Conservation (phyloP, 2,888 invertebrate species). For the Watsonalla cultraria region DNA sequence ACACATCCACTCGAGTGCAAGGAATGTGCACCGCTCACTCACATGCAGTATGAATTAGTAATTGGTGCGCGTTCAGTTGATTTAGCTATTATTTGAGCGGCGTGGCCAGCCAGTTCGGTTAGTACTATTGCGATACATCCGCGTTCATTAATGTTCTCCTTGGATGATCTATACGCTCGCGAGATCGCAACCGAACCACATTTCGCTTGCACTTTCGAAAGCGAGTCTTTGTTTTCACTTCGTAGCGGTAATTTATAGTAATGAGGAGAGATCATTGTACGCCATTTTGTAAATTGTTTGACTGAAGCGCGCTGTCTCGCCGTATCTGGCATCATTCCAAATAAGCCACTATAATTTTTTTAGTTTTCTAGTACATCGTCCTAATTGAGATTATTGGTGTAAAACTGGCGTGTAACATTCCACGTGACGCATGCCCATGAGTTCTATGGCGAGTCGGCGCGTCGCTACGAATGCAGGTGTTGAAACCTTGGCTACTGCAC, state of each 20-base stretch:
- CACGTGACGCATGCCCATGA: conserved; percentile 10
- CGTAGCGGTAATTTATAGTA: conserved; percentile 60
- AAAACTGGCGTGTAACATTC: conserved; percentile 36
- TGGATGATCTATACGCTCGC: conserved; percentile 48
- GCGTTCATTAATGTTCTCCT: conserved; percentile 47
- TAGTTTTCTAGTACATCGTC: conserved; percentile 9
- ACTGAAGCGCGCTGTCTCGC: conserved; percentile 36
- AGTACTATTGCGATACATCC: conserved; percentile 46
- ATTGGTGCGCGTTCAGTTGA: background rate
- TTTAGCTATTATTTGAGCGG: conserved; percentile 1
- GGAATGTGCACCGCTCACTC: background rate
- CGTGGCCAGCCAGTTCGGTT: background rate
- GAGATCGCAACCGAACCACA: conserved; percentile 43
- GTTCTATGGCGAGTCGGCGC: conserved; percentile 16
- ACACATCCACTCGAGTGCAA: background rate
- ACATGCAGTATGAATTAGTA: background rate
- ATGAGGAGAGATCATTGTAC: conserved; percentile 67
- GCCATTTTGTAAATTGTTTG: conserved; percentile 54
- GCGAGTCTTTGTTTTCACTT: conserved; percentile 72
- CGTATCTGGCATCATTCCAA: conserved; percentile 51
- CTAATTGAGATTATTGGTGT: conserved; percentile 18
- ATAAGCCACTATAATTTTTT: conserved; percentile 37
- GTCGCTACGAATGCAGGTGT: conserved; percentile 31
- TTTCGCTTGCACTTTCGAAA: conserved; percentile 68
- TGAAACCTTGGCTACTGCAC: conserved; percentile 52